Percentiles rank a stretch among this genome's conserved stretches.
These are phyloP conservation scores for Chelonus formosanus DNA, from an alignment of 2,888 invertebrate genomes.

Conservation along the genomic window DNA sequence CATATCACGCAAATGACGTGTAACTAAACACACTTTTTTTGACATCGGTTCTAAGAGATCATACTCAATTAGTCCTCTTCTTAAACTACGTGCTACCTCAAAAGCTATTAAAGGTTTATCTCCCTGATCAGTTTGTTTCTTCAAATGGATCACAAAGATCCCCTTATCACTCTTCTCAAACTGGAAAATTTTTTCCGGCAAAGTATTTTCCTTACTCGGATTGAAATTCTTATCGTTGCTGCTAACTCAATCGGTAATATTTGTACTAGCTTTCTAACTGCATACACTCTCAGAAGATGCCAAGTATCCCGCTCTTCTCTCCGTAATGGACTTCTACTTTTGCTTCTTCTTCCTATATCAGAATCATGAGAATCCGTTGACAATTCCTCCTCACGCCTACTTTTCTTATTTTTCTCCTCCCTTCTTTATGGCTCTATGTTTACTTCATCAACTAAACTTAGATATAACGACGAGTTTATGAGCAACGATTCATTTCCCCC, in stretches of 20 bases:
- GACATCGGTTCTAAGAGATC: neutral
- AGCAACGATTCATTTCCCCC: no score
- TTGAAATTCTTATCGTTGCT: constrained; percentile 17
- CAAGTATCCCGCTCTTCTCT: no score
- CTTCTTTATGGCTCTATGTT: no score
- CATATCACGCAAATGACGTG: neutral
- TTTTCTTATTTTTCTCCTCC: no score
- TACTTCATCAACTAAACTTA: no score
- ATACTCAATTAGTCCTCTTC: neutral
- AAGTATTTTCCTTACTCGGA: constrained; percentile 13
- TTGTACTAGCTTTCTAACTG: no score
- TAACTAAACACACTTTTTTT: neutral
- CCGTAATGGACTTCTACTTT: no score
- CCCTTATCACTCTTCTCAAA: neutral
- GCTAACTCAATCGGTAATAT: no score
- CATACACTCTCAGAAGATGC: no score
- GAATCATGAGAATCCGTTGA: no score
- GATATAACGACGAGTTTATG: no score
- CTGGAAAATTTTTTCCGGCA: constrained; percentile 20
- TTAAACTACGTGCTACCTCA: neutral
- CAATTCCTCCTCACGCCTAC: no score
- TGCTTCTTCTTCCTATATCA: constrained; percentile 19
- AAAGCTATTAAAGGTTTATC: neutral
- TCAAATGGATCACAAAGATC: neutral
- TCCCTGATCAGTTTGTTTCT: neutral